These are phyloP conservation scores for Ia io DNA, from an alignment of 2,113 vertebrate genomes.

Conservation along the genomic window DNA sequence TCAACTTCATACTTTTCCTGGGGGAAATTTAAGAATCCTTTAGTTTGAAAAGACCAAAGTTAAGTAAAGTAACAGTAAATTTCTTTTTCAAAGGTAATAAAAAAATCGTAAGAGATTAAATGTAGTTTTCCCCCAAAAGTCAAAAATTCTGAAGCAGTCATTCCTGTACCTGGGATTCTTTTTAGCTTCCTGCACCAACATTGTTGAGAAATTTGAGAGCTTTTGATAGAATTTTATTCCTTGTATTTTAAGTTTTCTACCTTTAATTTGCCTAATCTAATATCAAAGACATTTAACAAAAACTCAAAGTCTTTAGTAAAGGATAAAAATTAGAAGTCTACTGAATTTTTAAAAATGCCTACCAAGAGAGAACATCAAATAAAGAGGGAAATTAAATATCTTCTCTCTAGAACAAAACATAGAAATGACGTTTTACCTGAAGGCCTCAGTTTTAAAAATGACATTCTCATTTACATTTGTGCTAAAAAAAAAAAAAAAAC, in stretches of 20 bases:
- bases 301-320: conserved; percentile 30
- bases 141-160: conserved; percentile 39
- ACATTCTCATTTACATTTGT: background rate
- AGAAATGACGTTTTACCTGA: conserved; percentile 33
- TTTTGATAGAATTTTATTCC: conserved; percentile 6
- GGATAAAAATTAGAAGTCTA: background rate
- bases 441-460: conserved; percentile 35
- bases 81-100: conserved; percentile 54
- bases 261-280: conserved; percentile 7
- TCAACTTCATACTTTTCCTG: conserved; percentile 27
- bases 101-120: background rate
- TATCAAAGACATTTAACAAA: conserved; percentile 32
- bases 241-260: conserved; percentile 1
- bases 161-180: background rate
- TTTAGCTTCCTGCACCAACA: conserved; percentile 32
- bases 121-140: background rate
- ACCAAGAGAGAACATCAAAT: background rate
- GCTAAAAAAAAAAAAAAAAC: background rate
- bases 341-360: background rate
- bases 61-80: conserved; percentile 61
- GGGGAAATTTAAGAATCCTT: conserved; percentile 57
- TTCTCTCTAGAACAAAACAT: background rate
- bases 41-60: conserved; percentile 62
- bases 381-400: background rate
- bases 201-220: background rate